Evolutionary conservation across 2,888 invertebrate species (phyloP), one percentile per base, ranked within the genome.

Genomic region (Zhuqinia jingwanae): DNA sequence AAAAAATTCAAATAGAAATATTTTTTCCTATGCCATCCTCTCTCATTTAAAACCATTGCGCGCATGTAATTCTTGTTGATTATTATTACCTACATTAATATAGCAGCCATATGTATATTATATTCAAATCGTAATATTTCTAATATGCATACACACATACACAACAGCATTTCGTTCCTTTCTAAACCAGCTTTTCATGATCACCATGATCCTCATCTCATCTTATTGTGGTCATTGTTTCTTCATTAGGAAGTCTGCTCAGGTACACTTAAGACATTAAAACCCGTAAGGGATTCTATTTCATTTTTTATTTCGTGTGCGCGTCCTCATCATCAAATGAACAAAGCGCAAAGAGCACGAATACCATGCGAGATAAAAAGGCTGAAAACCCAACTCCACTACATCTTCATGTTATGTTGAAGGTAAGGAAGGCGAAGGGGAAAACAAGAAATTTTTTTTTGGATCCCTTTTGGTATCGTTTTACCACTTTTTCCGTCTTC

Each of bases 251-350:
- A 13, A 84, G 68, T 84, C 77, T 68, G 13, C 42, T 77, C 84
- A 84, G 76, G 77, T 84, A 30, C 27, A 84, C 77, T 77, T 20
- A 36, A 68, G 58, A 77, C 68, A 84, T 84, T 84, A 82, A 77
- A 84, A 84, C 77, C 83, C 84, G 84, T 77, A 84, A 84, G 84
- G 77, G 68, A 36, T 83, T 53, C 63, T 36, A 30, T 45, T 83
- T 60, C 84, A 56, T 84, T 68, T 68, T 68, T 25, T 17, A 11
- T 47, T 22, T 73, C 36, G 47, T 50, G 50, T 68, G 27, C 17
- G 56, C 56, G n/a, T 77, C 27, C 36, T 17, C 42, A 56, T 82
- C 42, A n/a, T 73, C 30, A 68, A 6, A 36, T 45, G 22, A 25
- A 25, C 42, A 36, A 45, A 60, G 60, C 45, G 15, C 6, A 13